Evolutionary conservation across 2,888 invertebrate genomes (phyloP).

Genomic region (Nesidiocoris tenuis): DNA sequence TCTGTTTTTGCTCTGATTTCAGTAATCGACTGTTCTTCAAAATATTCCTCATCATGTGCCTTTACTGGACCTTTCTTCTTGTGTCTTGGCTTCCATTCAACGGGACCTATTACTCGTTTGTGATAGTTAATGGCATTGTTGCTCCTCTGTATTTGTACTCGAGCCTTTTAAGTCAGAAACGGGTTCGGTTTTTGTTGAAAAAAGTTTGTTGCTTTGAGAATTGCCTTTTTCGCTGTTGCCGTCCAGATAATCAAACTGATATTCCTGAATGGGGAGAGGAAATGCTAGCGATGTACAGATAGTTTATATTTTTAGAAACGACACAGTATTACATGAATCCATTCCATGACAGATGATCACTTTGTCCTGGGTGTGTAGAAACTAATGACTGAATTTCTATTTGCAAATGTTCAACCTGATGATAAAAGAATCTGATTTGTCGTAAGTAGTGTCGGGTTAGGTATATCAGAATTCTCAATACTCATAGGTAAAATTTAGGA

Average conservation of each 20-base stretch:
- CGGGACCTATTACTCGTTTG: constrained; percentile 70
- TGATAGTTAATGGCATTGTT: constrained; percentile 73
- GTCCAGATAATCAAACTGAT: constrained; percentile 60
- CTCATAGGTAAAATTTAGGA: too few relatives aligned
- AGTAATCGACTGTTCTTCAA: constrained; percentile 79
- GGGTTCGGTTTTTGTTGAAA: constrained; percentile 73
- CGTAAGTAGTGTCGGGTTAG: too few relatives aligned
- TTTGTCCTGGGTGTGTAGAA: too few relatives aligned
- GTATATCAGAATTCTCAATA: too few relatives aligned
- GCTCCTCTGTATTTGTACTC: constrained; percentile 74
- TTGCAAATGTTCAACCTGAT: too few relatives aligned
- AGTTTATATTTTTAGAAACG: not conserved
- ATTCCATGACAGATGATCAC: too few relatives aligned
- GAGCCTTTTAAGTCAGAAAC: constrained; percentile 73
- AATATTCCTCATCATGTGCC: constrained; percentile 71
- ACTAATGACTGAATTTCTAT: too few relatives aligned
- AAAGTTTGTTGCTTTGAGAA: constrained; percentile 76
- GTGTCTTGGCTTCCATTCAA: constrained; percentile 74
- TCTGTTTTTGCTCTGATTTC: constrained; percentile 55
- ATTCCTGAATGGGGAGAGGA: constrained; percentile 79
- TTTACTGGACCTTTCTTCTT: constrained; percentile 74
- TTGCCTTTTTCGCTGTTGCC: constrained; percentile 59
- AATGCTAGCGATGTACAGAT: constrained; percentile 76
- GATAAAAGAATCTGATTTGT: too few relatives aligned
- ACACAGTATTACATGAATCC: not conserved